Evolutionary conservation across 2,113 vertebrate genomes (phyloP), one percentile per base, ranked within the genome.

Genomic region (Pelecanoides urinatrix): DNA sequence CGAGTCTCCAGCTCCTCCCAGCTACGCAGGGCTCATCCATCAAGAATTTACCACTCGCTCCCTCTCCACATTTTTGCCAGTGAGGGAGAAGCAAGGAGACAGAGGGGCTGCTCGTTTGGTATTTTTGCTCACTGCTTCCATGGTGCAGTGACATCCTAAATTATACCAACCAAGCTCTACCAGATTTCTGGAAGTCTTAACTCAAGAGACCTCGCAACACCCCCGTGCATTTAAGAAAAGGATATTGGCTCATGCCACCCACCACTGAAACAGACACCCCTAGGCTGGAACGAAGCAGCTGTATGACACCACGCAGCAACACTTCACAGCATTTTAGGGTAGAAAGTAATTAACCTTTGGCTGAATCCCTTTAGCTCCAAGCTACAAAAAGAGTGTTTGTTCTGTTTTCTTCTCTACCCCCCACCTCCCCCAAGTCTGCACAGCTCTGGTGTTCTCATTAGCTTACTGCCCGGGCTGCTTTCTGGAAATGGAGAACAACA

Each of bases 321-420:
- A 93, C 93, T 97, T 95, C 91, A 88, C 94, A 94, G 95, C 92
- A 96, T 86, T 94, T 97, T 95, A 95, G 95, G 86, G 95, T 95
- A 95, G 90, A 96, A 82, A 95, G 93, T 90, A 96, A 97, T 97
- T 97, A 97, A 97, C 97, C 96, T 97, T 97, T 98, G 97, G 97
- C 95, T 97, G 96, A 98, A 97, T 97, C 95, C 91, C 88, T 87
- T 92, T 92, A 89, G 91, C 88, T 92, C 45, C 88, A 49, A 94
- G 92, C 91, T 91, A 96, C 96, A 96, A 90, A 95, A 94, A 86
- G 77, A 95, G 77, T 75, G 80, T 94, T 96, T 96, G 92, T 96
- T 97, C 95, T 92, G 85, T 92, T 97, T 95, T 94, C 94, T 87
- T 95, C 94, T 91, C 87, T 82, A 26, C 27, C 49, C 79, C 17